Conservation (phyloP, 2,888 invertebrate genomes). For the Melanostoma mellinum region DNA sequence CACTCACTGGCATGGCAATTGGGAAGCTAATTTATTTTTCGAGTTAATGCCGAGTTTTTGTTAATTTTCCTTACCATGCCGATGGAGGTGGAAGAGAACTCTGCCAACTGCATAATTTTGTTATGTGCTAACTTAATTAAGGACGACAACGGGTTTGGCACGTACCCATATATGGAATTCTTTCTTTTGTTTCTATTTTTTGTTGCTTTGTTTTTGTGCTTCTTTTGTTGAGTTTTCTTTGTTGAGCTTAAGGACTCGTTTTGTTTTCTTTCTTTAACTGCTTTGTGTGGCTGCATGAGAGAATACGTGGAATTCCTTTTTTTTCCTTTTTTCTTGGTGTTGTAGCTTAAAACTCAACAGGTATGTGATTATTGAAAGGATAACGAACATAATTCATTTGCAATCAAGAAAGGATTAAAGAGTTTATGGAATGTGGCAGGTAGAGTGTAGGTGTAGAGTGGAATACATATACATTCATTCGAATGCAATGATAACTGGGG, state of each 20-base stretch:
- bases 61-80: slow-evolving; percentile 44
- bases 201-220: slow-evolving; percentile 18
- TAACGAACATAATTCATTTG: slow-evolving; percentile 66
- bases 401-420: slow-evolving; percentile 42
- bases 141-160: slow-evolving; percentile 55
- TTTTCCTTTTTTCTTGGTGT: background rate
- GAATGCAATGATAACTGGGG: background rate
- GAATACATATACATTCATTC: slow-evolving; percentile 21
- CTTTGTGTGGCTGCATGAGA: slow-evolving; percentile 32
- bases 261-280: slow-evolving; percentile 13
- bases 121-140: slow-evolving; percentile 71
- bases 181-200: slow-evolving; percentile 22
- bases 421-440: background rate
- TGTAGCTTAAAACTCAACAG: slow-evolving; percentile 44
- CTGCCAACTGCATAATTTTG: slow-evolving; percentile 67
- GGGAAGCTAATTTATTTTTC: slow-evolving; percentile 59
- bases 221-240: slow-evolving; percentile 38
- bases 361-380: slow-evolving; percentile 65
- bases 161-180: slow-evolving; percentile 35
- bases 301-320: background rate
- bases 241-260: slow-evolving; percentile 22
- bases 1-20: slow-evolving; percentile 18
- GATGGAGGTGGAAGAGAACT: slow-evolving; percentile 26
- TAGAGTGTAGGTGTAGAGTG: background rate
- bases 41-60: slow-evolving; percentile 65